Evolutionary conservation across 1,140 invertebrate species (phyloP), one percentile per base, ranked within the genome.

Genomic region (Fopius arisanus): DNA sequence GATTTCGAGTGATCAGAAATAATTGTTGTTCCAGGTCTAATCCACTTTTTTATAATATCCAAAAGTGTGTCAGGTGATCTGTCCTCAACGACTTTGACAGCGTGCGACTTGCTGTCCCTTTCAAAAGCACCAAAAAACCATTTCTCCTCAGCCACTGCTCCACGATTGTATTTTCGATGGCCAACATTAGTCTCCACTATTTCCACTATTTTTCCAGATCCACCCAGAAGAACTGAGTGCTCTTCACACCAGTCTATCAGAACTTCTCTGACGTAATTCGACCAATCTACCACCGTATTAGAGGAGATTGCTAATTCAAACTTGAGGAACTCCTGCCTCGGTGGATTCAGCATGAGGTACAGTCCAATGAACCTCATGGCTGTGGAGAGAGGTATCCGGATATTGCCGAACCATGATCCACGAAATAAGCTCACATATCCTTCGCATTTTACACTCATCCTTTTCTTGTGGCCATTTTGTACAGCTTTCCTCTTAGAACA

Each of bases 61-160:
- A 76, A 2, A 2, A 81, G 40, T 0, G 77, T 79, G 1, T 71
- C 54, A 2, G 40, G 31, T 21, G 28, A 37, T n/a, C 76, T 72
- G 7, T 79, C 29, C 31, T 73, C 67, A 0, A 80, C 80, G 1
- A 31, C 59, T 19, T 6, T 12, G 70, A 71, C 71, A 75, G 81
- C 77, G 9, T 75, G 3, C 3, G 9, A 70, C 33, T 54, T 66
- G 5, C 48, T 75, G 2, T 37, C 76, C 41, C 77, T 51, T 59
- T 78, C 72, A 31, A 79, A 19, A 7, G 79, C 82, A 41, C 81
- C 83, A 82, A 88, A 86, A 76, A 88, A 82, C 84, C 86, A 81
- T 78, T 85, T 62, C 76, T 85, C 70, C 72, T 80, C 73, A 0
- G 79, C 72, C 1, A 10, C 7, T 54, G 71, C 66, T 23, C 78